Conservation (phyloP, 1,140 invertebrate species). For the Trachelipus rathkii region DNA sequence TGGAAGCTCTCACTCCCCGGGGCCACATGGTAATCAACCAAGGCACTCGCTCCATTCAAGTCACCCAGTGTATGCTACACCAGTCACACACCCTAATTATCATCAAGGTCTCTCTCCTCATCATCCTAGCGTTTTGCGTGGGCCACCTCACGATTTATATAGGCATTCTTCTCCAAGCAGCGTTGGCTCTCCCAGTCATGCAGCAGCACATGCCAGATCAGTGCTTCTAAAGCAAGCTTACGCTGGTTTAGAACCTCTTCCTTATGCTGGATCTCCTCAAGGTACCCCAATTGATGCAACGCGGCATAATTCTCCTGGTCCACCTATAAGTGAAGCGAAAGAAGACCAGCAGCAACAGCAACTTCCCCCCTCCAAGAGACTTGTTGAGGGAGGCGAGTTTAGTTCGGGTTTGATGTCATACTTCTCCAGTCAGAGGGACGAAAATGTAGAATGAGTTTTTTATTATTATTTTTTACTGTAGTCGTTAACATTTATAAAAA, state of each 20-base stretch:
- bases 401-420: slow-evolving; percentile 73
- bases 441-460: slow-evolving; percentile 57
- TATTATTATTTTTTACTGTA: too few species aligned
- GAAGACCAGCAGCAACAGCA: slow-evolving; percentile 24
- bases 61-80: slow-evolving; percentile 30
- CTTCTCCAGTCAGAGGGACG: slow-evolving; percentile 75
- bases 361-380: not conserved
- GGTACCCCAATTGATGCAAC: slow-evolving; percentile 29
- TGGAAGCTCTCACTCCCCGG: slow-evolving; percentile 36
- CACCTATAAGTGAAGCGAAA: slow-evolving; percentile 32
- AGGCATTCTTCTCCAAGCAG: slow-evolving; percentile 33
- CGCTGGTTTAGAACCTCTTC: slow-evolving; percentile 42
- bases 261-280: slow-evolving; percentile 39
- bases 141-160: slow-evolving; percentile 43
- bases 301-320: slow-evolving; percentile 32
- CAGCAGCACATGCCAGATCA: slow-evolving; percentile 31
- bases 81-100: slow-evolving; percentile 29
- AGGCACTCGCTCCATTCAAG: not conserved
- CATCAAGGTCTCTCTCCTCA: slow-evolving; percentile 31
- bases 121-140: slow-evolving; percentile 42
- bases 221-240: slow-evolving; percentile 38
- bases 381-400: slow-evolving; percentile 37
- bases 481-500: too few species aligned
- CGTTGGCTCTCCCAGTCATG: slow-evolving; percentile 41
- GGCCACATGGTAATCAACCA: slow-evolving; percentile 28